Evolutionary conservation across 2,797 vertebrate species (phyloP), one percentile per base, ranked within the genome.

Genomic region (Scyliorhinus canicula): DNA sequence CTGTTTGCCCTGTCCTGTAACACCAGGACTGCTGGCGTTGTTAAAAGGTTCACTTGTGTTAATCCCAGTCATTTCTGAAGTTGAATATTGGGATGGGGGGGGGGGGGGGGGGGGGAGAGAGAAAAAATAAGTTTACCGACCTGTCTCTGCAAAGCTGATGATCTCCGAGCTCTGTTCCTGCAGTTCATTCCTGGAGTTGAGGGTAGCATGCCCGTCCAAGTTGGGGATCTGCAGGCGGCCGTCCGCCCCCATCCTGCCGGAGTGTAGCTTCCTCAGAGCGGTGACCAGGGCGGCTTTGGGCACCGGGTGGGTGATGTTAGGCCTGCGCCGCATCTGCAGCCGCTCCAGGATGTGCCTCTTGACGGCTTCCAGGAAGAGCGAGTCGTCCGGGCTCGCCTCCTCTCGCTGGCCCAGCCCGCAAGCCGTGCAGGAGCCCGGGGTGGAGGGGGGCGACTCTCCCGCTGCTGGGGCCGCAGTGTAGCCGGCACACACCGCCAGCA

Each of bases 61-160:
- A 26, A 86, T 55, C 9, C 26, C 84, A 90, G 35, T 60, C 19
- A 44, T 26, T 35, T 57, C 28, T 57, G 26, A 65, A 88, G 85
- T 31, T 88, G 50, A 57, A 35, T 65, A 8, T 24, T n/a, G 8
- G 88, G 57, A 2, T 52, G 11, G 57, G 57, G 57, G 55, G 8
- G 8, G 55, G 55, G 55, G 57, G 14, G 57, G 8, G 57, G 12
- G 57, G 57, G 57, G 9, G 57, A 44, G 63, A 65, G 21, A 65
- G 4, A 21, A 65, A 65, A 65, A 0, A 55, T 6, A 40, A 91
- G n/a, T 65, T 96, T 96, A 96, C 97, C 96, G 98, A 99, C 99
- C 99, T 98, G 98, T 98, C 97, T 99, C 99, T 0, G 99, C 98
- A 96, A 99, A 99, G 97, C 99, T 99, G 97, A 99, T 99, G 95